Base-by-base conservation (phyloP, 1,140 invertebrate species). In the Tetragonula clypearis region DNA sequence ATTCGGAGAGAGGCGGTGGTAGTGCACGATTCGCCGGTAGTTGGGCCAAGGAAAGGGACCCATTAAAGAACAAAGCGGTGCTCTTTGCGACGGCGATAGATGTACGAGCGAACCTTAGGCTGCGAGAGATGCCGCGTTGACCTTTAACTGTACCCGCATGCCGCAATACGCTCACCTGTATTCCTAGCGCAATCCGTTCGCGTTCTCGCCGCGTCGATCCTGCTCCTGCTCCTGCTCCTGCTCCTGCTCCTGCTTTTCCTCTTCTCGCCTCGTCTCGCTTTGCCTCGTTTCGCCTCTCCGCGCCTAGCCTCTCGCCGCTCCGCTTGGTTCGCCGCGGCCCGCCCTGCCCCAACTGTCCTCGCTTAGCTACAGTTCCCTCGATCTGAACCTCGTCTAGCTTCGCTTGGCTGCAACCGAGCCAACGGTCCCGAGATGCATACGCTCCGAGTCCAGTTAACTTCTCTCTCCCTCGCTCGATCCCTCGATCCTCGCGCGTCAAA, bases 121-220 rank as follows among this genome's bases (percentile, higher is more conserved):
- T 82, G 68, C 80, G 81, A 78, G 86, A 92, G 92, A 93, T 92
- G 92, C 92, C 90, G 87, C 90, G 90, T 77, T 93, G 92, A 94
- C 93, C 93, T 94, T 94, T 94, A 94, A 94, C 93, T 93, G 93
- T 94, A 93, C 92, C 91, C 90, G 91, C 93, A 92, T 93, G 91
- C 92, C 92, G 92, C 90, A 93, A 93, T 90, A 90, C 88, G 92
- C 92, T 93, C 92, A 93, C 92, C 92, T 93, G 92, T 91, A 92
- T 92, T 89, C 88, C 88, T 82, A 89, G 87, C 88, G 88, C 88
- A 89, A 89, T 87, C 87, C 85, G 85, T 85, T 81, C 71, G 84
- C 79, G 77, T 79, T 84, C 82, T 72, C 74, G 21, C 30, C 41
- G 55, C 77, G 69, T 56, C 82, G 53, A 76, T 77, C 53, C 49